Conservation (phyloP, 2,888 invertebrate genomes). For the Orgyia antiqua region DNA sequence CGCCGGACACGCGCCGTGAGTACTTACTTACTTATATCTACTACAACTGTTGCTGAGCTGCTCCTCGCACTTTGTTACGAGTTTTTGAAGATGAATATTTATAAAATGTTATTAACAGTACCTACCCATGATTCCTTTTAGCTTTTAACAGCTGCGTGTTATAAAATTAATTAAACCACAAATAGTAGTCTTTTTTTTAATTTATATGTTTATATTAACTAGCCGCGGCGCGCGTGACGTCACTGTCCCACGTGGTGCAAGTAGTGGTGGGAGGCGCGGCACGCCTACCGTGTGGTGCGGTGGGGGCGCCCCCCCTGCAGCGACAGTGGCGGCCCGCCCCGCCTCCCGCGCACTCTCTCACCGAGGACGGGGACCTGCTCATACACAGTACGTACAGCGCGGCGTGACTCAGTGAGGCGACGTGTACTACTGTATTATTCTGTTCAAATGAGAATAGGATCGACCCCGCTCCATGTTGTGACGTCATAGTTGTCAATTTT, state of each 20-base stretch:
- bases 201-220: too few species aligned
- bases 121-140: too few species aligned
- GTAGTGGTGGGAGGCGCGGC: slow-evolving; percentile 80
- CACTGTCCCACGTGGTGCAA: slow-evolving; percentile 82
- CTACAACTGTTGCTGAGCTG: too few species aligned
- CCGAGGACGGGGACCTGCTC: slow-evolving; percentile 78
- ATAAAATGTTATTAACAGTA: too few species aligned
- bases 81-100: neutral
- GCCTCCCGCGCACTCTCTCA: slow-evolving; percentile 77
- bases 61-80: neutral
- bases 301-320: slow-evolving; percentile 81
- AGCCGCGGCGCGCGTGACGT: slow-evolving; percentile 89
- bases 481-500: too few species aligned
- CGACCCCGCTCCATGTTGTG: too few species aligned
- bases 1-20: slow-evolving; percentile 59
- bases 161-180: too few species aligned
- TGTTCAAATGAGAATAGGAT: too few species aligned
- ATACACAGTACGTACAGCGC: slow-evolving; percentile 78
- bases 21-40: neutral
- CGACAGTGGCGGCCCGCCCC: slow-evolving; percentile 76
- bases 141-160: too few species aligned
- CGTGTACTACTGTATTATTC: too few species aligned
- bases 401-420: too few species aligned
- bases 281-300: slow-evolving; percentile 81
- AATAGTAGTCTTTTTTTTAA: too few species aligned